These are phyloP conservation scores for Dicrostonyx torquatus DNA, from an alignment of 2,797 vertebrate genomes.

Conservation along the genomic window DNA sequence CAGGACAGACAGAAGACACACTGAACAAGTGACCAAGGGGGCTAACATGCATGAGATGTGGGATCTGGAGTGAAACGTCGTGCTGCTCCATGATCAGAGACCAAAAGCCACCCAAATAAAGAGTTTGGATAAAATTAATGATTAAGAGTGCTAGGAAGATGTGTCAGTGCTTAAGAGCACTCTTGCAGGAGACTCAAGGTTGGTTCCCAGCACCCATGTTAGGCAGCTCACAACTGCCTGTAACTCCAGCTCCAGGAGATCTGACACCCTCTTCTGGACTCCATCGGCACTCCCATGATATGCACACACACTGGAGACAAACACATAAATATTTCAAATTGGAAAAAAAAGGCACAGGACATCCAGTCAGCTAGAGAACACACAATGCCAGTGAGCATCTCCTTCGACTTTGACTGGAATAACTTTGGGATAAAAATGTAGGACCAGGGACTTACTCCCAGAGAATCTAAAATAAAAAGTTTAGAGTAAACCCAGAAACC, in stretches of 20 bases:
- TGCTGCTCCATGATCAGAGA: background rate
- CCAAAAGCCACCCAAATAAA: conserved; percentile 25
- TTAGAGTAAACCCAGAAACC: background rate
- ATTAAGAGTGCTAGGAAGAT: background rate
- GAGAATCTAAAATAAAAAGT: conserved; percentile 2
- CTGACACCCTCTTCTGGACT: background rate
- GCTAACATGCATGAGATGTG: background rate
- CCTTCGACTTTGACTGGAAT: conserved; percentile 31
- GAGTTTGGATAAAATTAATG: conserved; percentile 54
- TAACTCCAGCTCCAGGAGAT: background rate
- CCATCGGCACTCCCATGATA: background rate
- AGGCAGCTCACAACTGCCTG: too few relatives aligned
- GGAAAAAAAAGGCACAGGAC: background rate
- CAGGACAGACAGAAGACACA: conserved; percentile 14
- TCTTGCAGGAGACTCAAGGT: background rate
- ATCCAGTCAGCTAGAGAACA: background rate
- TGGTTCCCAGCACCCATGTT: background rate
- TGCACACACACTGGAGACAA: background rate
- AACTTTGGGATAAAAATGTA: background rate
- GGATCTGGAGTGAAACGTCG: background rate
- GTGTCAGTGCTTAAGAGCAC: background rate
- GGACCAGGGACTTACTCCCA: background rate
- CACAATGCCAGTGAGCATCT: background rate
- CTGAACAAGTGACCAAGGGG: background rate
- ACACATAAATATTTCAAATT: conserved; percentile 3